Percentiles rank a stretch among this genome's conserved stretches.
These are phyloP conservation scores for Lepus timidus DNA, from an alignment of 2,113 vertebrate genomes.

Conservation along the genomic window DNA sequence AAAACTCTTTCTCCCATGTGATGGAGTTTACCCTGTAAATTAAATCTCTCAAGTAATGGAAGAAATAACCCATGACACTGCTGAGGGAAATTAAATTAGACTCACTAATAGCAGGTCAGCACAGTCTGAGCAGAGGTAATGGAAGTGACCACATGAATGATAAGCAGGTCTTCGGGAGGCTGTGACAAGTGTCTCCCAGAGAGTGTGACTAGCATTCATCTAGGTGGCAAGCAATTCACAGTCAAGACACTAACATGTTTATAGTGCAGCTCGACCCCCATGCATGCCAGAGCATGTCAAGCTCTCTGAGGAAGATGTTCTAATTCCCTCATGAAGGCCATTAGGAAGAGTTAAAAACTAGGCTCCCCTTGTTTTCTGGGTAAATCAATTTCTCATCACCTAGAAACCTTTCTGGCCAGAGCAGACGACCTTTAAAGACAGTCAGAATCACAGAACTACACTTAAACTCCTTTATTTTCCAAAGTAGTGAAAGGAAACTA, in stretches of 20 bases:
- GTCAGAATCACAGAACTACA: constrained; percentile 58
- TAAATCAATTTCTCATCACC: constrained; percentile 82
- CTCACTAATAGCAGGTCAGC: constrained; percentile 90
- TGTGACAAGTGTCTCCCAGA: constrained; percentile 84
- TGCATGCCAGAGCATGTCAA: constrained; percentile 66
- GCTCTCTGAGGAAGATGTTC: constrained; percentile 82
- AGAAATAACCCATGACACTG: constrained; percentile 89
- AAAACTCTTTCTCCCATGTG: constrained; percentile 86
- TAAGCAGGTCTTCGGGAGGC: constrained; percentile 85
- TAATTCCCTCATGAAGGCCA: constrained; percentile 82
- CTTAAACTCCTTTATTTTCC: constrained; percentile 59
- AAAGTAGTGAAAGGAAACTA: constrained; percentile 55
- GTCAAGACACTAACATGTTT: constrained; percentile 85
- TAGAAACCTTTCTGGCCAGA: constrained; percentile 57
- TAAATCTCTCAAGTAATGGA: constrained; percentile 90
- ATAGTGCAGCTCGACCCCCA: constrained; percentile 63
- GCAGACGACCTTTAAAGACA: constrained; percentile 83
- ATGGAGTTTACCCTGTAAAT: constrained; percentile 89
- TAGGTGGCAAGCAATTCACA: constrained; percentile 83
- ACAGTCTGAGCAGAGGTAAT: constrained; percentile 86
- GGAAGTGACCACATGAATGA: constrained; percentile 90
- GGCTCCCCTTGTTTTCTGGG: constrained; percentile 42
- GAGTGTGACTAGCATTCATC: constrained; percentile 85
- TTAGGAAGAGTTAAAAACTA: constrained; percentile 84
- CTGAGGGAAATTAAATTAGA: constrained; percentile 92